These are phyloP conservation scores for Manis crassicaudata DNA, from an alignment of 2,797 vertebrate genomes.

Conservation along the genomic window DNA sequence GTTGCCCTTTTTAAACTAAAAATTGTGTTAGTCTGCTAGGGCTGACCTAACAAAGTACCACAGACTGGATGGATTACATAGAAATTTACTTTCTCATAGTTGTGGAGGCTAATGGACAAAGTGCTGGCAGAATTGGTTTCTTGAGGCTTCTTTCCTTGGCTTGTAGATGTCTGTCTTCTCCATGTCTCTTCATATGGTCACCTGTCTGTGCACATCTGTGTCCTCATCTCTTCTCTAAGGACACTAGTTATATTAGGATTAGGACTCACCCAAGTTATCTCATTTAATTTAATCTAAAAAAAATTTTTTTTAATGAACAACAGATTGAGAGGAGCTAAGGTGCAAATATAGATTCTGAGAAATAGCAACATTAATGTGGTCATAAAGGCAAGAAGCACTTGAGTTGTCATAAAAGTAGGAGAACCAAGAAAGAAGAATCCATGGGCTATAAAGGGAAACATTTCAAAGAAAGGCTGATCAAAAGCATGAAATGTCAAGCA, in stretches of 20 bases:
- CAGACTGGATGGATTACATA: neutral
- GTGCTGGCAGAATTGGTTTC: neutral
- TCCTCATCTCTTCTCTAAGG: slow-evolving; percentile 18
- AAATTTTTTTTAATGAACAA: neutral
- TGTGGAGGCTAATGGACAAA: neutral
- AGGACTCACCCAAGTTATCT: neutral
- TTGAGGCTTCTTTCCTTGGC: neutral
- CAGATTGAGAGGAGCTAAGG: neutral
- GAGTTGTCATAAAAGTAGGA: neutral
- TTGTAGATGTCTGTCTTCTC: neutral
- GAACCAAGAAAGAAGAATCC: neutral
- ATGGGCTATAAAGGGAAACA: neutral
- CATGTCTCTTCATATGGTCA: neutral
- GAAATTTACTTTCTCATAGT: neutral
- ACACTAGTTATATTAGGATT: neutral
- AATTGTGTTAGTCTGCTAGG: neutral
- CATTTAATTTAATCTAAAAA: neutral
- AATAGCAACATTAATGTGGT: neutral
- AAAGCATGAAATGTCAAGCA: neutral
- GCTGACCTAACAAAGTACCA: neutral
- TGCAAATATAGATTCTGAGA: neutral
- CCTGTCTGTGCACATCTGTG: neutral
- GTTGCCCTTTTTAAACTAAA: neutral
- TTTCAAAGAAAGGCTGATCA: neutral
- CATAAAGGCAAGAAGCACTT: neutral